A percentile compares a stretch with the other conserved stretches of the same genome.
These are phyloP conservation scores for Pteropus alecto DNA, from an alignment of 2,113 vertebrate species.

Conservation along the genomic window DNA sequence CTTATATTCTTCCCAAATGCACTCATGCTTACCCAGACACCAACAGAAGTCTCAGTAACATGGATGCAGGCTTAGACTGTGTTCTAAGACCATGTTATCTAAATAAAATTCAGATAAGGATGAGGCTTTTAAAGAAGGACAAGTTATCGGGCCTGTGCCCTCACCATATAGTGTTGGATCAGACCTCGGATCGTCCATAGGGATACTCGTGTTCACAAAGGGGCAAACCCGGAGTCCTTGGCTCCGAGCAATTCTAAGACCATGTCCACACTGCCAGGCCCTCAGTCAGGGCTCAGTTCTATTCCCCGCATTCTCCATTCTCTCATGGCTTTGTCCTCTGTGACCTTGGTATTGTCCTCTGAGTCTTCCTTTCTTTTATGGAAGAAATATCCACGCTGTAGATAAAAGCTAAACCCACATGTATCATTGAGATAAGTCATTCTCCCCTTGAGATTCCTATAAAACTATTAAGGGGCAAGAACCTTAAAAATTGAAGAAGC, in stretches of 20 bases:
- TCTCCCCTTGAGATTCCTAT: not conserved
- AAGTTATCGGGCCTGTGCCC: not conserved
- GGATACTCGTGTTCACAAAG: not conserved
- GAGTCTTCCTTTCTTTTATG: not conserved
- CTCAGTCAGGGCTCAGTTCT: not conserved
- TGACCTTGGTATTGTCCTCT: not conserved
- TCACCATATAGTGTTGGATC: not conserved
- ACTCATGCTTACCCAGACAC: not conserved
- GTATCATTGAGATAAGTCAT: not conserved
- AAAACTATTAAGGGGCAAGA: not conserved
- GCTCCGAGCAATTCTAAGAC: not conserved
- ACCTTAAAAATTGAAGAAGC: not conserved
- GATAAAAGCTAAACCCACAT: not conserved
- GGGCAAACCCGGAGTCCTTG: rapidly evolving
- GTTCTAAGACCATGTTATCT: not conserved
- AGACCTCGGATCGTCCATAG: no score
- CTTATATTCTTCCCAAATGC: not conserved
- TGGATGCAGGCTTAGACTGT: not conserved
- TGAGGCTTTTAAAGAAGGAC: not conserved
- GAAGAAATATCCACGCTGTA: not conserved
- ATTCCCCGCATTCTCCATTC: not conserved
- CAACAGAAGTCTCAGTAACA: not conserved
- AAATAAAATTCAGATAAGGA: not conserved
- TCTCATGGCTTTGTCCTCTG: not conserved
- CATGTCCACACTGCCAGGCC: not conserved